phyloP scores from a whole-genome alignment of 2,797 vertebrate species.

The Sebastes miniatus region DNA sequence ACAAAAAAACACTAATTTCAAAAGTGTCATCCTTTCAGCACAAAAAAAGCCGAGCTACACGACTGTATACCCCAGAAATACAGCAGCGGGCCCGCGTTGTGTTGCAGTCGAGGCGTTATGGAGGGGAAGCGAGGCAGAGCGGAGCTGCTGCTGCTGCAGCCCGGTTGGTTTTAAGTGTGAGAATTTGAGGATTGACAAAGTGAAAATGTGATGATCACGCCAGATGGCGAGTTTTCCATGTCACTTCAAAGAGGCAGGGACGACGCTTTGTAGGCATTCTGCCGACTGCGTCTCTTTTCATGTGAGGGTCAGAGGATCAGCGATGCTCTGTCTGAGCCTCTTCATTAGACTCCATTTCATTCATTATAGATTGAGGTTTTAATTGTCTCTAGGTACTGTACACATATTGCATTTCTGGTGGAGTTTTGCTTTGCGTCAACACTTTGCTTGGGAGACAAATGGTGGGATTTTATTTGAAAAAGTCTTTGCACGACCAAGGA shows the following conservation, averaged over 20 bases:
- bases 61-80: background rate
- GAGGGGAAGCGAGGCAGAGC: conserved; percentile 9
- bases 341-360: conserved; percentile 70
- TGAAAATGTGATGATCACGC: conserved; percentile 62
- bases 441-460: conserved; percentile 52
- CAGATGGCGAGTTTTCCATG: conserved; percentile 71
- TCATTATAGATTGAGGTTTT: conserved; percentile 57
- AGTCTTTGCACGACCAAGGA: conserved; percentile 33
- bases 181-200: conserved; percentile 63
- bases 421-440: conserved; percentile 46
- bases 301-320: conserved; percentile 65
- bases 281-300: conserved; percentile 68
- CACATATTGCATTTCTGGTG: conserved; percentile 58
- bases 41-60: background rate
- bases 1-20: background rate
- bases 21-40: background rate
- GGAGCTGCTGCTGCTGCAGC: conserved; percentile 11
- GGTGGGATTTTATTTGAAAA: conserved; percentile 57
- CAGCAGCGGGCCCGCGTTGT: background rate
- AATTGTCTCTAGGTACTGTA: conserved; percentile 57
- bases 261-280: conserved; percentile 73
- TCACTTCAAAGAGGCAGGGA: conserved; percentile 72
- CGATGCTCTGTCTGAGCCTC: conserved; percentile 63
- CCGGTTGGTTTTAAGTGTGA: conserved; percentile 32
- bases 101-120: conserved; percentile 5